Base-by-base conservation (phyloP, 1,140 invertebrate genomes). In the Drosophila sechellia region DNA sequence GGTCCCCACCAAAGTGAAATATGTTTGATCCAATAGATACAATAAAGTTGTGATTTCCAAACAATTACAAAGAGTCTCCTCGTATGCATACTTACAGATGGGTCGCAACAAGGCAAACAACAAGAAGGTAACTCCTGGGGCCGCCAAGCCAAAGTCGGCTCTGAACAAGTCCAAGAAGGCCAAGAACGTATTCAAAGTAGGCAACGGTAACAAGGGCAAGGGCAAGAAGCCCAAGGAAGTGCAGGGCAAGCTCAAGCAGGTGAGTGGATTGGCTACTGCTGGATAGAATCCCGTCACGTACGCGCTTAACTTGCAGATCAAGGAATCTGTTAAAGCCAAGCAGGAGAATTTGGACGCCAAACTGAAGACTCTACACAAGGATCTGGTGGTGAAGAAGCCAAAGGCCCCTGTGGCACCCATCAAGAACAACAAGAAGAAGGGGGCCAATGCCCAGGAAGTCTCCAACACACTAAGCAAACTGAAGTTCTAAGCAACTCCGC, bases 201-300 rank as follows among this genome's bases (percentile, higher is more conserved):
- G 59, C 49, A 76, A 77, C 49, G 74, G 53, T 27, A 74, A 49
- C 40, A 92, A 92, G 55, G 78, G 79, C 61, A 92, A 91, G 42
- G 71, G 71, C 20, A 92, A 92, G 68, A 92, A 92, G 70, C 85
- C 91, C 34, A 92, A 92, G 64, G 91, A 91, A 46, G 91, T 92
- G 10, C 84, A 92, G 50, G 91, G 90, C 31, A 92, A 92, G 35
- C 68, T 92, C n/a, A 92, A 92, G 55, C 77, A 91, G 87, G 90
- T 92, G 70, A 77, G 65, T 17, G 10, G 15, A 1, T 6, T 15
- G 35, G 20, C 13, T 20, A 1, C 6, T 22, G 2, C 43, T n/a
- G 10, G 4, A 65, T 13, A 22, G 8, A 8, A 31, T 6, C 12
- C 31, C 8, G 2, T 31, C 0, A 11, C 17, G 27, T 3, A 43